Evolutionary conservation across 1,140 invertebrate species (phyloP).

Genomic region (Amyelois transitella): DNA sequence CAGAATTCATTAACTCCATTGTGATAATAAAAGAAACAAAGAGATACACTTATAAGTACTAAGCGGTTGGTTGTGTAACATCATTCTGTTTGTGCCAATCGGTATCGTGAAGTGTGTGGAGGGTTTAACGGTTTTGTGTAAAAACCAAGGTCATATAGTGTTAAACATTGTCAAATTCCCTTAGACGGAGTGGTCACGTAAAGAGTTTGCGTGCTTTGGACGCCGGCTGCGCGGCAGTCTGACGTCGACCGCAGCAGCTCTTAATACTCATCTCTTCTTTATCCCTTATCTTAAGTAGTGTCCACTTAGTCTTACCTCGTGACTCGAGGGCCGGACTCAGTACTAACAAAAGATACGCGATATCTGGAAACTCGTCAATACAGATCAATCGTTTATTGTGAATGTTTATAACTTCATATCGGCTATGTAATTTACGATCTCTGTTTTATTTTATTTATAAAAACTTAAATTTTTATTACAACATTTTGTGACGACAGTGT

Average conservation of each 20-base stretch:
- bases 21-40: slow-evolving; percentile 28
- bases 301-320: slow-evolving; percentile 34
- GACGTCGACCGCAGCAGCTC: slow-evolving; percentile 15
- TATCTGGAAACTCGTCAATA: slow-evolving; percentile 29
- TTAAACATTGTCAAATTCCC: slow-evolving; percentile 27
- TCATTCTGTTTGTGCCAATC: neutral
- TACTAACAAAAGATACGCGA: slow-evolving; percentile 11
- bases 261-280: slow-evolving; percentile 35
- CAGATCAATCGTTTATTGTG: slow-evolving; percentile 26
- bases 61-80: neutral
- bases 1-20: slow-evolving; percentile 24
- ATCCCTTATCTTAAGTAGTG: slow-evolving; percentile 44
- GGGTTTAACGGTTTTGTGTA: slow-evolving; percentile 11
- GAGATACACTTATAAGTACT: slow-evolving; percentile 15
- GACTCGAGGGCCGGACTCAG: slow-evolving; percentile 27
- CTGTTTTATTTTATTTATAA: slow-evolving; percentile 9
- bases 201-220: slow-evolving; percentile 15
- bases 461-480: neutral
- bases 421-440: slow-evolving; percentile 21
- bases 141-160: slow-evolving; percentile 25
- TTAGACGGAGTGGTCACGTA: slow-evolving; percentile 32
- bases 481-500: neutral
- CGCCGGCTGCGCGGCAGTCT: slow-evolving; percentile 22
- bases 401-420: slow-evolving; percentile 19
- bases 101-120: slow-evolving; percentile 1